phyloP scores from a whole-genome alignment of 2,888 invertebrate genomes.

The Drosophila birchii region DNA sequence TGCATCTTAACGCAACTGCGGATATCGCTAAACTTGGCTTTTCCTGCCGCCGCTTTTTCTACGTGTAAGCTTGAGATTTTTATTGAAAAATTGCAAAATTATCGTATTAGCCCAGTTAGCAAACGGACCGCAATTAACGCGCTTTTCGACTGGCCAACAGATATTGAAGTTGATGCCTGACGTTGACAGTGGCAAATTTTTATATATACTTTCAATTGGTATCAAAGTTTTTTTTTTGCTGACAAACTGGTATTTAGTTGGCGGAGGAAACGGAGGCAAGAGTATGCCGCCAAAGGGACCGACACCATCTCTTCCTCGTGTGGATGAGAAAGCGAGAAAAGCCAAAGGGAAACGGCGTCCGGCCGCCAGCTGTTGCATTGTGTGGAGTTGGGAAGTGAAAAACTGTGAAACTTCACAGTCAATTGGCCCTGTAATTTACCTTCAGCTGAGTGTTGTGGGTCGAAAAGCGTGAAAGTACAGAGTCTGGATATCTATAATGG shows the following conservation, averaged over 20 bases:
- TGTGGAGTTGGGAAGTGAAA: conserved; percentile 37
- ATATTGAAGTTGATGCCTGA: conserved; percentile 50
- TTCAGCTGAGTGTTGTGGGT: conserved; percentile 1
- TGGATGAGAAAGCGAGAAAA: conserved; percentile 66
- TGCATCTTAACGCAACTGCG: conserved; percentile 36
- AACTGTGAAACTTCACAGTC: conserved; percentile 53
- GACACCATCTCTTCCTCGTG: conserved; percentile 57
- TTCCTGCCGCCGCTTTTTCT: conserved; percentile 52
- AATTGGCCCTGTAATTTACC: conserved; percentile 56
- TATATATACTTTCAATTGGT: conserved; percentile 45
- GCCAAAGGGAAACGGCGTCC: conserved; percentile 32
- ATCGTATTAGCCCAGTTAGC: conserved; percentile 66
- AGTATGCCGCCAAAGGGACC: conserved; percentile 31
- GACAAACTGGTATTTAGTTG: conserved; percentile 32
- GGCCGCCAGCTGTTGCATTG: conserved; percentile 44
- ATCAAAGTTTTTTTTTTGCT: conserved; percentile 27
- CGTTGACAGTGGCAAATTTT: conserved; percentile 55
- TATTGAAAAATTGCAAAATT: conserved; percentile 72
- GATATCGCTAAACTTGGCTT: conserved; percentile 55
- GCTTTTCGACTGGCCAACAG: conserved; percentile 50
- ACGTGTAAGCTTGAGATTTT: conserved; percentile 27
- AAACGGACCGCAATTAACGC: conserved; percentile 59
- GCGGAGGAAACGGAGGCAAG: conserved; percentile 16
- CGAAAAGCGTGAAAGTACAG: conserved; percentile 15
- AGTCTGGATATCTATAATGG: conserved; percentile 18